Base-by-base conservation (phyloP, 2,888 invertebrate species). In the Mantis religiosa region DNA sequence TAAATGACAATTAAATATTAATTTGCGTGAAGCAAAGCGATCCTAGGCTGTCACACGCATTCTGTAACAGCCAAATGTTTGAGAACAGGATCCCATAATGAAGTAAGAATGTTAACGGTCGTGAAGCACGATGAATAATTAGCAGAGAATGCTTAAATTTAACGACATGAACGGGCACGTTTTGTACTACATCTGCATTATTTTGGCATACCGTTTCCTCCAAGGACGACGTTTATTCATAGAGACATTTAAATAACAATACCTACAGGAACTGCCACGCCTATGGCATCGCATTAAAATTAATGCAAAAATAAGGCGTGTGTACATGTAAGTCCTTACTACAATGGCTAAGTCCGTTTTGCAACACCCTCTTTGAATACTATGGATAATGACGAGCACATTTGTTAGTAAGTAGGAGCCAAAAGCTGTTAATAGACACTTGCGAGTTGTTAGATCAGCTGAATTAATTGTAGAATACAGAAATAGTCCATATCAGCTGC, bases 81-180 rank as follows among this genome's bases (percentile, higher is more conserved):
- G 20, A 71, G 54, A 71, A 71, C 54, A 20, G 41, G 41, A 41
- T 41, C 41, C 41, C 41, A 12, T 41, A 41, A 41, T 41, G 41
- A 41, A 41, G 41, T 41, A 83, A 27, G 8, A 6, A 14, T 27
- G 30, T 84, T 12, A 41, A 41, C 20, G 20, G 84, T 84, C 28
- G 84, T 84, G 84, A 30, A 84, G 84, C 28, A 84, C 84, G 84
- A 84, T 84, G 84, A 84, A 84, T 84, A 84, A 30, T 84, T 84
- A 84, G 4, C 28, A 15, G 6, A 15, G 28, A 12, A 28, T 15
- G 84, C 15, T 34, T 25, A 30, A 30, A n/a, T 34, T 28, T 84
- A 30, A 84, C 34, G 54, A 20, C 54, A 71, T 4, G 54, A 71
- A 71, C 54, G 54, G 15, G 2, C 54, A 71, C 54, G 54, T 71